Evolutionary conservation across 2,797 vertebrate species (phyloP).

Genomic region (Pseudochromis fuscus): DNA sequence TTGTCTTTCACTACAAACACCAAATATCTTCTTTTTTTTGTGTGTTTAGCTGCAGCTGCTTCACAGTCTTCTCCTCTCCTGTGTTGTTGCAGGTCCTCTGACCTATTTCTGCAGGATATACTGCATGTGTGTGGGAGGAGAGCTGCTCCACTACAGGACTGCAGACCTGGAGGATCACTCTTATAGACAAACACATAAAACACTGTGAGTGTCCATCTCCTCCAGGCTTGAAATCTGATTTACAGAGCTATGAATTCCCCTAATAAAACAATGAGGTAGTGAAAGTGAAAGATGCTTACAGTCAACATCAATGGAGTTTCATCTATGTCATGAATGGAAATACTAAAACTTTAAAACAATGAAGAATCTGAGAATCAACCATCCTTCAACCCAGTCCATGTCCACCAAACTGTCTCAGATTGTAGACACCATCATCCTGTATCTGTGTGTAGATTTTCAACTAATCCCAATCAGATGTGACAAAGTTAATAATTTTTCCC

Average conservation of each 20-base stretch:
- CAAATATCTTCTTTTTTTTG: background rate
- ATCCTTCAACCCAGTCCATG: no score
- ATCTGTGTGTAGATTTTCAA: no score
- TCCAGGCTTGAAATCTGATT: background rate
- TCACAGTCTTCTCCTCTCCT: conserved; percentile 1
- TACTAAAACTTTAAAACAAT: no score
- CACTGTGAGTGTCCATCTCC: background rate
- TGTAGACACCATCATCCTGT: no score
- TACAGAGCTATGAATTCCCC: background rate
- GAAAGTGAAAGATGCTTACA: background rate
- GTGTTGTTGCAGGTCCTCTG: conserved; percentile 31
- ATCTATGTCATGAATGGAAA: no score
- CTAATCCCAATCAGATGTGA: no score
- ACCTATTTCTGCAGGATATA: conserved; percentile 42
- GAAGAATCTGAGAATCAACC: no score
- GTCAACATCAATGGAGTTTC: background rate
- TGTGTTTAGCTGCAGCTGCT: background rate
- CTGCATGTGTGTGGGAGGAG: conserved; percentile 15
- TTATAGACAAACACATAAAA: background rate
- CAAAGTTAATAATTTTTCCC: no score
- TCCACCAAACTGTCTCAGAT: no score
- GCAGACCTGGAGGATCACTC: background rate
- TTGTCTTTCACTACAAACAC: background rate
- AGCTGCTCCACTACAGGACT: background rate
- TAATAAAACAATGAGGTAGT: background rate